Percentiles rank a stretch among this genome's conserved stretches.
Conservation (phyloP, 2,113 vertebrate species). For the Lepus americanus region DNA sequence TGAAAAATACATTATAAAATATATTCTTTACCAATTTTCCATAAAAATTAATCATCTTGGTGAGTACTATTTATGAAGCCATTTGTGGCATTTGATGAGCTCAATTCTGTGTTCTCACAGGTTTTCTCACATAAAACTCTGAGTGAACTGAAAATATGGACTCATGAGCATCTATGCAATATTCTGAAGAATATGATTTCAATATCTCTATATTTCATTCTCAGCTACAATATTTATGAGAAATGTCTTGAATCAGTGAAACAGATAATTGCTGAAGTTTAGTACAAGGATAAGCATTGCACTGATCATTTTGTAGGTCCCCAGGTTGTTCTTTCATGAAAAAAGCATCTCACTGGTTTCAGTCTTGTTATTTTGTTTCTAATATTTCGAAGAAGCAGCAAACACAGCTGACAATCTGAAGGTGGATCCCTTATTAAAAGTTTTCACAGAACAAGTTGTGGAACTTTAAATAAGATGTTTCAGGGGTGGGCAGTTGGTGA, state of each 20-base stretch:
- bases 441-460: not conserved
- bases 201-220: not conserved
- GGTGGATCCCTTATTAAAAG: not conserved
- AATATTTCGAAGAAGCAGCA: not conserved
- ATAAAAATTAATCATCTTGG: not conserved
- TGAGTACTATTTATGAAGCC: not conserved
- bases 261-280: not conserved
- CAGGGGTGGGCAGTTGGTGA: no score
- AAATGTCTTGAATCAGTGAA: not conserved
- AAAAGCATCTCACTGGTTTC: not conserved
- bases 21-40: not conserved
- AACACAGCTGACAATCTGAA: not conserved
- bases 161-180: not conserved
- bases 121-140: not conserved
- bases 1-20: slow-evolving; percentile 14
- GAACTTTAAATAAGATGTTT: not conserved
- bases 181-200: not conserved
- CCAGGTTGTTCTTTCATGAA: not conserved
- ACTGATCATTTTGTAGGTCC: not conserved
- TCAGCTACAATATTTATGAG: not conserved
- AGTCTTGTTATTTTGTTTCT: not conserved
- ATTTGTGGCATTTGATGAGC: not conserved
- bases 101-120: not conserved
- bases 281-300: not conserved
- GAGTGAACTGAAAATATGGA: not conserved